Percentiles rank a stretch among this genome's conserved stretches.
phyloP scores from a whole-genome alignment of 2,113 vertebrate species.

The Struthidea cinerea region DNA sequence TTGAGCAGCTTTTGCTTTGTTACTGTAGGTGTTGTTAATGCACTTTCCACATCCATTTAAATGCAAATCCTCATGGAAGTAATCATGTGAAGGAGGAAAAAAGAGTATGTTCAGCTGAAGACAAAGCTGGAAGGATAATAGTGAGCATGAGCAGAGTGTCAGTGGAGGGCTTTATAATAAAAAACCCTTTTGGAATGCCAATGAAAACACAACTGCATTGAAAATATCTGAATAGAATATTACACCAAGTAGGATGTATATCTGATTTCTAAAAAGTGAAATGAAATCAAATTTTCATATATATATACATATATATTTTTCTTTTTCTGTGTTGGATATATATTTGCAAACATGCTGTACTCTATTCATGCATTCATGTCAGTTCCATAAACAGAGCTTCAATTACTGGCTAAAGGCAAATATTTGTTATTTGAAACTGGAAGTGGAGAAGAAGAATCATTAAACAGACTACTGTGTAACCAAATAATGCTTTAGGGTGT shows the following conservation, averaged over 20 bases:
- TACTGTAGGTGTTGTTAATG: slow-evolving; percentile 69
- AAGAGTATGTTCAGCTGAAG: slow-evolving; percentile 54
- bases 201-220: slow-evolving; percentile 41
- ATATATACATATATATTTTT: background rate
- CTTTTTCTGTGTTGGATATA: background rate
- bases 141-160: slow-evolving; percentile 53
- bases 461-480: slow-evolving; percentile 9
- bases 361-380: background rate
- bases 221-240: slow-evolving; percentile 51
- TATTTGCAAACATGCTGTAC: background rate
- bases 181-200: slow-evolving; percentile 21
- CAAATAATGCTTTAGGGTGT: slow-evolving; percentile 14
- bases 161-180: slow-evolving; percentile 40
- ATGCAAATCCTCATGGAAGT: slow-evolving; percentile 76
- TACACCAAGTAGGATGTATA: slow-evolving; percentile 21
- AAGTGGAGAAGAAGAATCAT: slow-evolving; percentile 7
- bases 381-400: background rate
- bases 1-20: slow-evolving; percentile 51
- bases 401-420: background rate
- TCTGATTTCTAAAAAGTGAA: slow-evolving; percentile 45
- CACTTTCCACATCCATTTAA: slow-evolving; percentile 72
- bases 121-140: slow-evolving; percentile 67
- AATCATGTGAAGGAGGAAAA: slow-evolving; percentile 53
- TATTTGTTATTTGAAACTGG: slow-evolving; percentile 19
- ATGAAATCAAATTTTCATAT: background rate